Evolutionary conservation across 2,888 invertebrate genomes (phyloP).

Genomic region (Fragum fragum): DNA sequence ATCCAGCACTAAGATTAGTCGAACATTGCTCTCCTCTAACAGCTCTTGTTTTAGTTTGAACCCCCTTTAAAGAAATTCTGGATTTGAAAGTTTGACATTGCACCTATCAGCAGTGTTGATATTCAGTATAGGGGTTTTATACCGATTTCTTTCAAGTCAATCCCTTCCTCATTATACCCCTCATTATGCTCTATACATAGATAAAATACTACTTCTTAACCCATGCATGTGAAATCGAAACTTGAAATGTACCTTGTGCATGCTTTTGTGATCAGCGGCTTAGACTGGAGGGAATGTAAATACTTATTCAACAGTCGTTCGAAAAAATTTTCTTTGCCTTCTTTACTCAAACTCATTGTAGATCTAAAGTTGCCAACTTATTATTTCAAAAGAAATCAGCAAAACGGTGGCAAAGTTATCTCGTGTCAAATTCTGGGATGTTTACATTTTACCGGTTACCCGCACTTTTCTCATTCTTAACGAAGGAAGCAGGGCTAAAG

Average conservation of each 20-base stretch:
- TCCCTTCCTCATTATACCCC: no score
- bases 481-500: not conserved
- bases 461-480: not conserved
- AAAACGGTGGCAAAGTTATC: constrained; percentile 35
- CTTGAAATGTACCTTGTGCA: constrained; percentile 71
- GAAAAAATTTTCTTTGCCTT: constrained; percentile 67
- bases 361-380: not conserved
- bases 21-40: no score
- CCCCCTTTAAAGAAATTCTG: no score
- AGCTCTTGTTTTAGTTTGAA: no score
- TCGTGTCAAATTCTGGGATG: constrained; percentile 55
- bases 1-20: no score
- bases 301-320: constrained; percentile 75
- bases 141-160: no score
- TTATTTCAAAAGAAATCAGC: not conserved
- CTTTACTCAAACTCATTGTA: constrained; percentile 79
- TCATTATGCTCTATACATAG: no score
- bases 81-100: no score
- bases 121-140: no score
- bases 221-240: constrained; percentile 10
- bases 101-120: no score
- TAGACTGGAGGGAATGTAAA: constrained; percentile 69
- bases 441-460: constrained; percentile 13
- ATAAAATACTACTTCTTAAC: constrained; percentile 18
- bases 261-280: constrained; percentile 79